Evolutionary conservation across 2,113 vertebrate species (phyloP), one percentile per base, ranked within the genome.

Genomic region (Opisthocomus hoazin): DNA sequence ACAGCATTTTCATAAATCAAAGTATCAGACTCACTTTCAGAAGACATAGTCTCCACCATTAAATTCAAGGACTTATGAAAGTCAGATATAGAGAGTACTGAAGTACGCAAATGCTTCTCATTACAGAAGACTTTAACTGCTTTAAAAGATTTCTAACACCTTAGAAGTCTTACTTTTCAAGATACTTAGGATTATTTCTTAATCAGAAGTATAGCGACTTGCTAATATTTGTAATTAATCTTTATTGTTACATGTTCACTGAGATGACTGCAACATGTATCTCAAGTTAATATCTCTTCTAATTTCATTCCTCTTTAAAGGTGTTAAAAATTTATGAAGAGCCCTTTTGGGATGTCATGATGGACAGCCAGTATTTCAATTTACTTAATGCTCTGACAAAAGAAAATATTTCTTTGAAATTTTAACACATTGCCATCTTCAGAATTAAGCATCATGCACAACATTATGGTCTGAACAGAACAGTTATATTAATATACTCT

Each of bases 1-100:
- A 65, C 37, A 86, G 61, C 21, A 89, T 90, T 95, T 96, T 92
- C 90, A 90, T 95, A 96, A 96, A 94, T 95, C 80, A 89, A 93
- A 90, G 53, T 71, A 96, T 88, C 64, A 84, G 57, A 84, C n/a
- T 89, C 9, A 86, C 48, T 97, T 94, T 97, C 48, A 92, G 89
- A 90, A 75, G 36, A 76, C 61, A 53, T 46, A 50, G 5, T 39
- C 24, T 78, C 53, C 70, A 61, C 69, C 14, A 60, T 76, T 20
- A 82, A 68, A 53, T 51, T 89, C 82, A 94, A 95, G 82, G 89
- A 85, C 91, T 84, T 75, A 51, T 19, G 30, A 63, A 96, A 94
- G 92, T 93, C 92, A 94, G 39, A 46, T 74, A 53, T 65, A 58
- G 7, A 43, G 30, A 57, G 6, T 83, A 83, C 16, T 71, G 36